A percentile compares a stretch with the other conserved stretches of the same genome.
phyloP scores from a whole-genome alignment of 64 coral and sea anemone genomes.

The Astreopora myriophthalma region DNA sequence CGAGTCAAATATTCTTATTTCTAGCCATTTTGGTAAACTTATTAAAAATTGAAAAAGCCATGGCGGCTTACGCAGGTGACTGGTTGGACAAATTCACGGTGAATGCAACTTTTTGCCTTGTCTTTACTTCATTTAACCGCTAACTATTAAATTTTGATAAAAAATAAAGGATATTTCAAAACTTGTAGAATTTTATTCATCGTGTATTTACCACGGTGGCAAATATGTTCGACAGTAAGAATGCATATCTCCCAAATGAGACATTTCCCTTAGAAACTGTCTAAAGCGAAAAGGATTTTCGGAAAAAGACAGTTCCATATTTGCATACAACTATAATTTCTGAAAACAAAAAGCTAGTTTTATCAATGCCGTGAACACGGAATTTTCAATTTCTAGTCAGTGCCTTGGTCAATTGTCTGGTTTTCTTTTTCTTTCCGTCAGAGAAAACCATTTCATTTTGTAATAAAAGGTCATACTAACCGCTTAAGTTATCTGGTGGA shows the following conservation, averaged over 20 bases:
- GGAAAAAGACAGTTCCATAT: not conserved
- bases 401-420: not conserved
- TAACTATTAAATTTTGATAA: not conserved
- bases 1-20: slow-evolving; percentile 20
- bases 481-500: slow-evolving; percentile 90
- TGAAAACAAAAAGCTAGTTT: slow-evolving; percentile 10
- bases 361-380: not conserved
- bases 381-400: not conserved
- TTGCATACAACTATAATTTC: slow-evolving; percentile 33
- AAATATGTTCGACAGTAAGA: not conserved
- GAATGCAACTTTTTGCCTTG: slow-evolving; percentile 18
- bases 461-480: slow-evolving; percentile 72
- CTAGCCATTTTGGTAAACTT: slow-evolving; percentile 37
- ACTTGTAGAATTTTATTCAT: slow-evolving; percentile 9
- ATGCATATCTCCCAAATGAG: slow-evolving; percentile 21
- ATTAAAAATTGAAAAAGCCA: slow-evolving; percentile 50
- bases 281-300: slow-evolving; percentile 15
- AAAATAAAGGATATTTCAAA: slow-evolving; percentile 11
- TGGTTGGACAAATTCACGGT: not conserved
- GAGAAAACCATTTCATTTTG: slow-evolving; percentile 36
- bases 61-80: slow-evolving; percentile 7
- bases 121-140: not conserved
- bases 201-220: not conserved
- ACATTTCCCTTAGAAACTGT: slow-evolving; percentile 64
- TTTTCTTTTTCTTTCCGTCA: not conserved